These are phyloP conservation scores for Ctenochaetus hawaiiensis DNA, from an alignment of 2,797 vertebrate species.

Conservation along the genomic window DNA sequence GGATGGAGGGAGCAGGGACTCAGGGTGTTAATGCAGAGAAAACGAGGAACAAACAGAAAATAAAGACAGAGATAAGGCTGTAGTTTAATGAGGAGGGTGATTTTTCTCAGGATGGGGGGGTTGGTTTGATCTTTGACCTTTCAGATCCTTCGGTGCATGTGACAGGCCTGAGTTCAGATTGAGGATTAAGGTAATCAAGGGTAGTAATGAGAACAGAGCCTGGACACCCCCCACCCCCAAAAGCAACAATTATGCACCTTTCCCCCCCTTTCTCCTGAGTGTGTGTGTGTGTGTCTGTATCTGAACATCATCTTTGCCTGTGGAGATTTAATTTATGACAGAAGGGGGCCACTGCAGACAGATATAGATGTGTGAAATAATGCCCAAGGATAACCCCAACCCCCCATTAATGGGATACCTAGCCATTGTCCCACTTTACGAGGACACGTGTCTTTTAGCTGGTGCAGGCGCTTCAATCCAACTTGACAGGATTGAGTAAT, in stretches of 20 bases:
- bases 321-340: constrained; percentile 53
- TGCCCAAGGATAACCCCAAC: constrained; percentile 18
- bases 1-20: constrained; percentile 14
- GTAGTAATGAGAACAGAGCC: constrained; percentile 75
- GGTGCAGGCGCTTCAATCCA: constrained; percentile 7
- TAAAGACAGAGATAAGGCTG: constrained; percentile 26
- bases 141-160: constrained; percentile 70
- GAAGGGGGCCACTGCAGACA: constrained; percentile 53
- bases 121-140: constrained; percentile 75
- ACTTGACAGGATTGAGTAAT: constrained; percentile 12
- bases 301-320: constrained; percentile 30
- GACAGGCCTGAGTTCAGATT: constrained; percentile 73
- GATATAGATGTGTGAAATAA: constrained; percentile 50
- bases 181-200: constrained; percentile 80
- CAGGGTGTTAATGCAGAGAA: constrained; percentile 6
- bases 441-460: constrained; percentile 27
- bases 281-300: background rate
- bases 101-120: constrained; percentile 54
- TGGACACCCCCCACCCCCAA: constrained; percentile 47
- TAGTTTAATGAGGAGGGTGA: constrained; percentile 73
- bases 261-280: background rate
- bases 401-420: constrained; percentile 32
- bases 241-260: constrained; percentile 56
- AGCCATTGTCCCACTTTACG: constrained; percentile 54
- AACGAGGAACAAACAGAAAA: constrained; percentile 11